A percentile compares a stretch with the other conserved stretches of the same genome.
phyloP scores from a whole-genome alignment of 2,888 invertebrate species.

The Ormia ochracea region DNA sequence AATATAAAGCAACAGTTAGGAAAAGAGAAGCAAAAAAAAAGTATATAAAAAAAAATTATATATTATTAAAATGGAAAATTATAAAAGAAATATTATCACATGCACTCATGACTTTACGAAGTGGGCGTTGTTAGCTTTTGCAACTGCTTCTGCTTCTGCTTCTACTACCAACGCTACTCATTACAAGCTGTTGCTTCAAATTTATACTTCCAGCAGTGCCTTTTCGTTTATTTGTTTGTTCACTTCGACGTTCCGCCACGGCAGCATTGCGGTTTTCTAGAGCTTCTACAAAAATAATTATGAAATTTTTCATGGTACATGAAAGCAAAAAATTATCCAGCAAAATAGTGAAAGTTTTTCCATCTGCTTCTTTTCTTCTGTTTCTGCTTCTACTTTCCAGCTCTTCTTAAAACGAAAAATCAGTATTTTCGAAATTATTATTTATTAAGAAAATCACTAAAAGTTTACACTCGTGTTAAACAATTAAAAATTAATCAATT shows the following conservation, averaged over 20 bases:
- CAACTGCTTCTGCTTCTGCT: conserved; percentile 14
- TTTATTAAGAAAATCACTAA: conserved; percentile 1
- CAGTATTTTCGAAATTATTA: neutral
- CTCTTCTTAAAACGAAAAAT: conserved; percentile 10
- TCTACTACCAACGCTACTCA: conserved; percentile 1
- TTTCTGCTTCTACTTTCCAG: neutral
- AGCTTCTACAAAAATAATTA: conserved; percentile 45
- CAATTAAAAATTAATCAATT: conserved; percentile 65
- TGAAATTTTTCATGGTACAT: conserved; percentile 55
- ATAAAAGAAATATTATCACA: conserved; percentile 30
- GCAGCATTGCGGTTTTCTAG: conserved; percentile 33
- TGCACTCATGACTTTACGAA: conserved; percentile 43
- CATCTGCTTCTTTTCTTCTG: neutral
- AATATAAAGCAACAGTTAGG: neutral
- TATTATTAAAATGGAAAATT: conserved; percentile 40
- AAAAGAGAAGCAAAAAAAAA: conserved; percentile 11
- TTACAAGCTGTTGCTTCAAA: neutral
- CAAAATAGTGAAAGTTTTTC: conserved; percentile 58
- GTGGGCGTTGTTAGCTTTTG: conserved; percentile 40
- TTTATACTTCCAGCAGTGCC: neutral
- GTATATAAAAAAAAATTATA: conserved; percentile 48
- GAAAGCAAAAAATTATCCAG: conserved; percentile 47
- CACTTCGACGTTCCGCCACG: conserved; percentile 15
- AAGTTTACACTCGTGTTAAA: conserved; percentile 24
- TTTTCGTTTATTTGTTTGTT: neutral